phyloP scores from a whole-genome alignment of 2,797 vertebrate genomes.

The Adelosebastes latens region DNA sequence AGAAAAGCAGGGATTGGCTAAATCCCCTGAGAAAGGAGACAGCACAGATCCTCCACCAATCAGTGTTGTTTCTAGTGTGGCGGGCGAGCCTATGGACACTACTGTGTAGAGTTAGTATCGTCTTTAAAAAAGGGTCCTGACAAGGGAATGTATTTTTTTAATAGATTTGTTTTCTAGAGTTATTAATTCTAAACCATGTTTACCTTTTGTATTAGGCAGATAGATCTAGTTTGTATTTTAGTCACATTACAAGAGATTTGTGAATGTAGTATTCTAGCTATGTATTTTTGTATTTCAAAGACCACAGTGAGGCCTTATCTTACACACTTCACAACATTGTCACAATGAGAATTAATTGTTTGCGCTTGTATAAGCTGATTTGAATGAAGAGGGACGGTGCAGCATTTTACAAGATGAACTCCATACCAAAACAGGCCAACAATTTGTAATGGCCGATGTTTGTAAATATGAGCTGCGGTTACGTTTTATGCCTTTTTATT shows the following conservation, averaged over 20 bases:
- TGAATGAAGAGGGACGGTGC: conserved; percentile 32
- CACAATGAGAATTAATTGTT: conserved; percentile 45
- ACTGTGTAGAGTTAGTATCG: conserved; percentile 60
- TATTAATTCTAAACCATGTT: conserved; percentile 66
- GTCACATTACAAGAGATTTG: conserved; percentile 53
- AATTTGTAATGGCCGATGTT: conserved; percentile 51
- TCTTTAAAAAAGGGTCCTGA: conserved; percentile 74
- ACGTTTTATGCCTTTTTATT: conserved; percentile 53
- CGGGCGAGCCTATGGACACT: conserved; percentile 58
- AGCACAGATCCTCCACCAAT: conserved; percentile 52
- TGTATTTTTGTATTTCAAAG: conserved; percentile 75
- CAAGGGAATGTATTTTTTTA: conserved; percentile 78
- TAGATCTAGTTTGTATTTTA: conserved; percentile 67
- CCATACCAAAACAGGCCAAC: conserved; percentile 77
- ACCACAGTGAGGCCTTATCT: conserved; percentile 78
- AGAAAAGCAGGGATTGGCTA: conserved; percentile 62
- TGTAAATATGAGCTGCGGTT: conserved; percentile 68
- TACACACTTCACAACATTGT: conserved; percentile 55
- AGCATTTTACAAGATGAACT: conserved; percentile 46
- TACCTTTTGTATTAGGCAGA: conserved; percentile 63
- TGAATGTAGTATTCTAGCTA: conserved; percentile 73
- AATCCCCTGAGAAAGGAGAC: conserved; percentile 67
- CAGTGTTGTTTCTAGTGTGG: conserved; percentile 47
- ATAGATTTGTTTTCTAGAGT: conserved; percentile 66
- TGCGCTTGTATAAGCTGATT: conserved; percentile 42